A percentile compares a stretch with the other conserved stretches of the same genome.
Evolutionary conservation across 2,888 invertebrate species (phyloP).

Genomic region (Dastarcus helophoroides): DNA sequence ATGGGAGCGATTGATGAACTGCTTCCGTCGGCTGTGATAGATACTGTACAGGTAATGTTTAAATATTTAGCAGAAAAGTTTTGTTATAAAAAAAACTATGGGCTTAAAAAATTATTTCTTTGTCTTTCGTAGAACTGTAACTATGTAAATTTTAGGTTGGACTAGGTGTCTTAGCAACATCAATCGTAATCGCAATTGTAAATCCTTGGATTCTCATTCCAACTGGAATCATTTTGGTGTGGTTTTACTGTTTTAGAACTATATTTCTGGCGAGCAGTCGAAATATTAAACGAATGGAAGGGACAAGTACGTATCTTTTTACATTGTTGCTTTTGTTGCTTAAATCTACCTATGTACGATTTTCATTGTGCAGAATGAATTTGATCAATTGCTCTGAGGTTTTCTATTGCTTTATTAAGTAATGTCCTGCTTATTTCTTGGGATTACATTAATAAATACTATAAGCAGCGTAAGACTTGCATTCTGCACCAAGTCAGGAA

Average conservation of each 20-base stretch:
- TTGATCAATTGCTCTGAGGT: too few species aligned
- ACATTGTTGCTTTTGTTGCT: too few species aligned
- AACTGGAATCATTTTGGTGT: slow-evolving; percentile 48
- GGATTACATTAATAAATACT: too few species aligned
- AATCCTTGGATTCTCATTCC: slow-evolving; percentile 60
- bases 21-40: slow-evolving; percentile 40
- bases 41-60: slow-evolving; percentile 35
- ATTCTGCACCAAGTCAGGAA: too few species aligned
- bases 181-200: slow-evolving; percentile 57
- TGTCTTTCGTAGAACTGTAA: too few species aligned
- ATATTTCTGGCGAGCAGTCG: slow-evolving; percentile 64
- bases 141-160: slow-evolving; percentile 47
- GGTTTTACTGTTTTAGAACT: slow-evolving; percentile 55
- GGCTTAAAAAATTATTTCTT: background rate
- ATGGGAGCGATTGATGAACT: slow-evolving; percentile 48
- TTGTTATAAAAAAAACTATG: background rate
- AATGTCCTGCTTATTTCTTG: too few species aligned
- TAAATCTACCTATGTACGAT: too few species aligned
- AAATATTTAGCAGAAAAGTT: background rate
- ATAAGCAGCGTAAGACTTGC: too few species aligned
- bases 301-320: slow-evolving; percentile 44
- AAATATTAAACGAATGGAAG: slow-evolving; percentile 60
- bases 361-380: too few species aligned
- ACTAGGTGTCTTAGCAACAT: slow-evolving; percentile 53
- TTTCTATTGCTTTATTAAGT: too few species aligned